A percentile compares a stretch with the other conserved stretches of the same genome.
These are phyloP conservation scores for Popillia japonica DNA, from an alignment of 1,140 invertebrate species.

Conservation along the genomic window DNA sequence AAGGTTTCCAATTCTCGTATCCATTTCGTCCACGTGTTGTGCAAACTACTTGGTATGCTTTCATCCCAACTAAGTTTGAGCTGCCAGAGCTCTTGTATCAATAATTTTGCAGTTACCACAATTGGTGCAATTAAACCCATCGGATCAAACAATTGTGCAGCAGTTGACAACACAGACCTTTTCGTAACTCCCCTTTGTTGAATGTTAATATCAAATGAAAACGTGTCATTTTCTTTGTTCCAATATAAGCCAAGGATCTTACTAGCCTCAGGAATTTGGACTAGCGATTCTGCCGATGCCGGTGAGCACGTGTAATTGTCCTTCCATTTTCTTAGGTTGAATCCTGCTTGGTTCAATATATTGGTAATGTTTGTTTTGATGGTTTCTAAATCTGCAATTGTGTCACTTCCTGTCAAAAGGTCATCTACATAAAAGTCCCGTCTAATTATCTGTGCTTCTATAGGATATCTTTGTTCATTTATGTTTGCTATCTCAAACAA, in stretches of 20 bases:
- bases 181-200: slow-evolving; percentile 1
- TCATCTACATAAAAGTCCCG: slow-evolving; percentile 61
- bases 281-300: not conserved
- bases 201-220: slow-evolving; percentile 15
- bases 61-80: slow-evolving; percentile 33
- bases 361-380: slow-evolving; percentile 27
- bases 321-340: slow-evolving; percentile 29
- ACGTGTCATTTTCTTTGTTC: not conserved
- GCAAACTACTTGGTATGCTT: slow-evolving; percentile 48
- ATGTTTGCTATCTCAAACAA: slow-evolving; percentile 56
- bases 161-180: not conserved
- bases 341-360: slow-evolving; percentile 3
- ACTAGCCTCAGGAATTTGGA: slow-evolving; percentile 23
- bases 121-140: slow-evolving; percentile 58
- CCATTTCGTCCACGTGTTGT: slow-evolving; percentile 53
- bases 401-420: slow-evolving; percentile 55
- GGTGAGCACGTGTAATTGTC: slow-evolving; percentile 15
- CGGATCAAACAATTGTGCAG: slow-evolving; percentile 54
- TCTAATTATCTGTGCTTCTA: slow-evolving; percentile 50
- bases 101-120: slow-evolving; percentile 57
- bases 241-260: slow-evolving; percentile 25
- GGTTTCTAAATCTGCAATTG: slow-evolving; percentile 49
- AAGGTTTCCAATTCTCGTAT: not conserved
- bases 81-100: slow-evolving; percentile 60
- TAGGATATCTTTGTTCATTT: slow-evolving; percentile 50